Percentiles rank a stretch among this genome's conserved stretches.
Evolutionary conservation across 92 coral and sea anemone genomes (phyloP).

Genomic region (Epizoanthus rinbou): DNA sequence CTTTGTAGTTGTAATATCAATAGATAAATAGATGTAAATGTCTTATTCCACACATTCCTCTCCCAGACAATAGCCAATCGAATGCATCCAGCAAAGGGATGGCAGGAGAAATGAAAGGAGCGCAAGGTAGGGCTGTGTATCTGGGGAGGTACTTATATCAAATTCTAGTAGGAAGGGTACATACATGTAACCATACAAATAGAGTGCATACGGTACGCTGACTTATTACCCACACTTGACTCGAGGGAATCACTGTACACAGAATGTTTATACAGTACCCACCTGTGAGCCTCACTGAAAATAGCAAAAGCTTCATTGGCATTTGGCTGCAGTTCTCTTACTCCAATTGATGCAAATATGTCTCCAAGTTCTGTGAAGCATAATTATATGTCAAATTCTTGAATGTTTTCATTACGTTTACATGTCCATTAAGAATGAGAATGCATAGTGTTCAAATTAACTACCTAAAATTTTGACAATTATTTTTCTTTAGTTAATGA

Average conservation of each 20-base stretch:
- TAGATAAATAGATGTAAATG: too few relatives aligned
- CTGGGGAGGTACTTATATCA: background rate
- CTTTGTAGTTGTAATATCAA: too few relatives aligned
- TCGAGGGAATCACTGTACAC: background rate
- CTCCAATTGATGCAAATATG: constrained; percentile 97
- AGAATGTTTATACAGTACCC: background rate
- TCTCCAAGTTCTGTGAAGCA: constrained; percentile 85
- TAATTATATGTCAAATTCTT: background rate
- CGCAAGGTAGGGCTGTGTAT: too few relatives aligned
- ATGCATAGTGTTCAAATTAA: too few relatives aligned
- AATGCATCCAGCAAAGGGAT: background rate
- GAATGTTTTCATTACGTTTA: background rate
- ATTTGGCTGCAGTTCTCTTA: constrained; percentile 97
- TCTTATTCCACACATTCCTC: background rate
- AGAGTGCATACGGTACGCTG: too few relatives aligned
- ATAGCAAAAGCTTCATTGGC: constrained; percentile 98
- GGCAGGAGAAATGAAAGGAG: too few relatives aligned
- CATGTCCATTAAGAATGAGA: background rate
- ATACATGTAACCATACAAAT: background rate
- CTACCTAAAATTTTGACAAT: too few relatives aligned
- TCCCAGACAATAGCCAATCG: background rate
- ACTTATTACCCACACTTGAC: too few relatives aligned
- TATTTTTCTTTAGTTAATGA: too few relatives aligned
- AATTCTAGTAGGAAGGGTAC: background rate
- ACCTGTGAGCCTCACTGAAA: constrained; percentile 98